Conservation (phyloP, 2,113 vertebrate genomes). For the Lipophrys pholis region DNA sequence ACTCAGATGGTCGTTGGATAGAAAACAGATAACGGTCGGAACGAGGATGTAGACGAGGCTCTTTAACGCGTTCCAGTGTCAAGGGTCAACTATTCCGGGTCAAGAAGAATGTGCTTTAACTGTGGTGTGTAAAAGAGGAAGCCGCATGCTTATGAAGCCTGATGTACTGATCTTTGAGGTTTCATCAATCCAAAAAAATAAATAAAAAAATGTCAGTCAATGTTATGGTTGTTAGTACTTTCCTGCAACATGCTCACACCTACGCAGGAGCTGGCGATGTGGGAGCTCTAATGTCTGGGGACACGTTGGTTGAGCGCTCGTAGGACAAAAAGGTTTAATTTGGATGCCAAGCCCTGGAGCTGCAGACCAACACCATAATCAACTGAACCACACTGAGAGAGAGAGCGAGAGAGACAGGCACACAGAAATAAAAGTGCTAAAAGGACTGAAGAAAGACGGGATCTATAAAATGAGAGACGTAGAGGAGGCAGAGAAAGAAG, state of each 20-base stretch:
- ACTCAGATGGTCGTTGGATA: constrained; percentile 4
- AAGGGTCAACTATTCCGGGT: constrained; percentile 43
- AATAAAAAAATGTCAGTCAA: background rate
- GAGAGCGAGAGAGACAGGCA: constrained; percentile 29
- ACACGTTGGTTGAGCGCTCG: constrained; percentile 57
- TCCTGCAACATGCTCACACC: constrained; percentile 20
- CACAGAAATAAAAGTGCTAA: constrained; percentile 41
- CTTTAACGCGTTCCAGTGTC: constrained; percentile 17
- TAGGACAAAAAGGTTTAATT: constrained; percentile 75
- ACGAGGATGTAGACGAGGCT: background rate
- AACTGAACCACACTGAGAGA: constrained; percentile 65
- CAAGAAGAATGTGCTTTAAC: constrained; percentile 48
- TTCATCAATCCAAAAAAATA: background rate
- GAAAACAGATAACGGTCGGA: background rate
- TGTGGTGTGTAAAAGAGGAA: background rate
- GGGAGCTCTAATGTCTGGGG: constrained; percentile 66
- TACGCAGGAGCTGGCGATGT: constrained; percentile 51
- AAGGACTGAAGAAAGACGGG: constrained; percentile 35
- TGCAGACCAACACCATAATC: constrained; percentile 77
- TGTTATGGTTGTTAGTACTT: constrained; percentile 3
- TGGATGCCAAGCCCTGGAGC: constrained; percentile 76
- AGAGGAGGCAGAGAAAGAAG: constrained; percentile 47
- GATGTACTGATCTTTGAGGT: background rate
- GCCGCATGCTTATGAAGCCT: constrained; percentile 4
- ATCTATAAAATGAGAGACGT: constrained; percentile 30